Evolutionary conservation across 2,797 vertebrate species (phyloP).

Genomic region (Pseudochaenichthys georgianus): DNA sequence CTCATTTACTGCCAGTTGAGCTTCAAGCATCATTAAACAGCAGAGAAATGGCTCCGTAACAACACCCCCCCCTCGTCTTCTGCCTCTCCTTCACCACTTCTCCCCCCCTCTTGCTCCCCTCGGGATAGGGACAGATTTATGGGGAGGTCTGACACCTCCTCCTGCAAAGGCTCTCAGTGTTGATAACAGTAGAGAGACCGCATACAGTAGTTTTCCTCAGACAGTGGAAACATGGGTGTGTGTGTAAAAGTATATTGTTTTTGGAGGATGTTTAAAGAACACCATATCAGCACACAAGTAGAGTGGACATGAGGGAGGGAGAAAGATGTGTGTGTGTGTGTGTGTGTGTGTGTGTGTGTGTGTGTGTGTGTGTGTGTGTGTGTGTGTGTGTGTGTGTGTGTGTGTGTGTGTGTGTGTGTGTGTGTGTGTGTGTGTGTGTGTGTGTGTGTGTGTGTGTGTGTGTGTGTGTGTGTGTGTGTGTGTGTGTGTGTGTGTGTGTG

Average conservation of each 20-base stretch:
- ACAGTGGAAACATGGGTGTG: constrained; percentile 49
- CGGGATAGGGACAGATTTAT: constrained; percentile 66
- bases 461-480: not conserved
- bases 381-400: constrained; percentile 26
- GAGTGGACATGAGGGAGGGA: constrained; percentile 43
- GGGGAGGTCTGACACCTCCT: constrained; percentile 44
- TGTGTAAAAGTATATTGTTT: constrained; percentile 56
- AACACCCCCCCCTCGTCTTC: constrained; percentile 27
- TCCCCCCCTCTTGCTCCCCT: not conserved
- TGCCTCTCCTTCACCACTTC: constrained; percentile 32
- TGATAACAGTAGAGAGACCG: constrained; percentile 33
- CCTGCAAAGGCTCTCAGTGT: constrained; percentile 36
- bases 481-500: no score
- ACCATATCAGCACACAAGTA: constrained; percentile 65
- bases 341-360: constrained; percentile 13
- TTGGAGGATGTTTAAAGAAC: constrained; percentile 73
- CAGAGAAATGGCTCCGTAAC: constrained; percentile 52
- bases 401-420: constrained; percentile 4
- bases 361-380: constrained; percentile 40
- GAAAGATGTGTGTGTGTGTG: not conserved
- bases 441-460: not conserved
- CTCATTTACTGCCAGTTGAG: constrained; percentile 59
- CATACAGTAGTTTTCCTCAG: constrained; percentile 51
- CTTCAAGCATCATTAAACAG: constrained; percentile 66
- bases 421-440: constrained; percentile 19